A percentile compares a stretch with the other conserved stretches of the same genome.
Evolutionary conservation across 2,113 vertebrate genomes (phyloP).

Genomic region (Seriola aureovittata): DNA sequence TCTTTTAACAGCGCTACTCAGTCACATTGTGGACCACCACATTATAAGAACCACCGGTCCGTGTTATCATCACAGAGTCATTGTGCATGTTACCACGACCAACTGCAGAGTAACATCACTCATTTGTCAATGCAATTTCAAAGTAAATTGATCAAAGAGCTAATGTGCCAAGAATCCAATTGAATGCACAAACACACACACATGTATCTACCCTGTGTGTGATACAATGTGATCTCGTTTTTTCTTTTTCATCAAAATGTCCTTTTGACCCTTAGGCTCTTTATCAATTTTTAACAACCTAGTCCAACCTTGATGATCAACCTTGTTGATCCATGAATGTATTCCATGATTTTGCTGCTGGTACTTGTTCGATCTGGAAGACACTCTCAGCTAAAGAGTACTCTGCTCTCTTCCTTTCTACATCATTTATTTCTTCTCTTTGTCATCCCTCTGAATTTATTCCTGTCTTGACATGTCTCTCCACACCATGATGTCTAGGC

Average conservation of each 20-base stretch:
- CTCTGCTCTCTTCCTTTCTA: background rate
- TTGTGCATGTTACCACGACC: background rate
- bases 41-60: background rate
- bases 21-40: background rate
- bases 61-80: conserved; percentile 23
- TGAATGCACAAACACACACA: conserved; percentile 1
- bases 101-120: conserved; percentile 28
- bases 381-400: conserved; percentile 1
- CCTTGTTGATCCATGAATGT: background rate
- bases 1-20: background rate
- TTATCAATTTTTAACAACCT: too few species aligned
- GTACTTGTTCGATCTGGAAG: background rate
- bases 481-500: conserved; percentile 10
- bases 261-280: background rate
- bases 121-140: conserved; percentile 31
- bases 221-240: background rate
- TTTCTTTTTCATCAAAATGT: background rate
- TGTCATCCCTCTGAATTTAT: conserved; percentile 16
- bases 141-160: conserved; percentile 27
- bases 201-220: background rate
- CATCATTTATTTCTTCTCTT: conserved; percentile 16
- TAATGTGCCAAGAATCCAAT: conserved; percentile 15
- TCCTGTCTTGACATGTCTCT: conserved; percentile 48
- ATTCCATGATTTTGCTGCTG: conserved; percentile 7
- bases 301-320: too few species aligned